Percentiles rank a stretch among this genome's conserved stretches.
Conservation (phyloP, 2,113 vertebrate genomes). For the Alectura lathami region DNA sequence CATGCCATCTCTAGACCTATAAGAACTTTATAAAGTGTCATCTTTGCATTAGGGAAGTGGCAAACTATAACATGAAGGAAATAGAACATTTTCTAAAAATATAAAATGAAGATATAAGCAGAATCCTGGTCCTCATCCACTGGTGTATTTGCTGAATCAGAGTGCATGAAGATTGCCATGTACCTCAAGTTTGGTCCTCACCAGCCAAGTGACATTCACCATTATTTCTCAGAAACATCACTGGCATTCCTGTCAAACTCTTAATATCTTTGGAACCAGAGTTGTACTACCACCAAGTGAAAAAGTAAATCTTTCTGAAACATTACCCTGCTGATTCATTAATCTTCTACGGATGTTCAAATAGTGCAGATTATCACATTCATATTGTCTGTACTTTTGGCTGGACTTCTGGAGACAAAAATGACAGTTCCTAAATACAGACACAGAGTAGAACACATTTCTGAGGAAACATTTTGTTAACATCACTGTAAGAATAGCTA, state of each 20-base stretch:
- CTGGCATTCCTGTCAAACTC: neutral
- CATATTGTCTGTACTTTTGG: neutral
- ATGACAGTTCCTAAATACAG: neutral
- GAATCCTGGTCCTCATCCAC: neutral
- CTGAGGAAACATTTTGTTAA: neutral
- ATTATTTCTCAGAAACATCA: neutral
- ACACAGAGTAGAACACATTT: neutral
- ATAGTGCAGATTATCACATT: neutral
- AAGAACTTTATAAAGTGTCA: neutral
- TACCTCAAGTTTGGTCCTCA: neutral
- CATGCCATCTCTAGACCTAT: neutral
- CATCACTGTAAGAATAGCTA: neutral
- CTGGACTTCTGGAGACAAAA: neutral
- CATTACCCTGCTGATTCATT: accelerated
- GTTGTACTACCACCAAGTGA: neutral
- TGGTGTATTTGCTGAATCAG: neutral
- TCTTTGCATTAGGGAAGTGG: neutral
- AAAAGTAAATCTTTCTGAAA: neutral
- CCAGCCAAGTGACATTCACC: neutral
- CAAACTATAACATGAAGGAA: neutral
- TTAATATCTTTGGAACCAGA: neutral
- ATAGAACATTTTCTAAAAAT: neutral
- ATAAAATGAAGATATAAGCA: neutral
- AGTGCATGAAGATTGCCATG: neutral
- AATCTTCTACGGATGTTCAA: neutral